Conservation (phyloP, 2,113 vertebrate species). For the Salvelinus namaycush region DNA sequence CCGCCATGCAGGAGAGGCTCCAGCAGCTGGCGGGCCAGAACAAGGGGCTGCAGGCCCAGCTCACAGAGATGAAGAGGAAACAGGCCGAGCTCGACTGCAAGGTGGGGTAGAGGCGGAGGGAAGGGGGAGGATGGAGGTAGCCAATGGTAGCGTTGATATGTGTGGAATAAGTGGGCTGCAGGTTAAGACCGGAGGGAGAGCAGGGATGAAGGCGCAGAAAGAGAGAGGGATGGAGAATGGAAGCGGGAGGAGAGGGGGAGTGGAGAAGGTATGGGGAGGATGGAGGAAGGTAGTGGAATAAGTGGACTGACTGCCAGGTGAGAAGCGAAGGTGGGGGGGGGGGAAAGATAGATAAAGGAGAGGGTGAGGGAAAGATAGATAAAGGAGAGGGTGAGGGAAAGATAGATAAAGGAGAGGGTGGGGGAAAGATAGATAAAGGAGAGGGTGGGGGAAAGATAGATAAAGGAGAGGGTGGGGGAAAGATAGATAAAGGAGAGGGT, state of each 20-base stretch:
- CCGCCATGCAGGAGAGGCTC: slow-evolving; percentile 82
- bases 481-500: not conserved
- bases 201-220: not conserved
- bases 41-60: slow-evolving; percentile 85
- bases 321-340: not conserved
- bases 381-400: not conserved
- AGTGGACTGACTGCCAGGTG: not conserved
- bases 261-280: not conserved
- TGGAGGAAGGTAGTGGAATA: not conserved
- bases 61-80: slow-evolving; percentile 90
- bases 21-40: slow-evolving; percentile 84
- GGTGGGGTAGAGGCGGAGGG: slow-evolving; percentile 39
- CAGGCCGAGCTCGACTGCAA: slow-evolving; percentile 84
- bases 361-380: not conserved
- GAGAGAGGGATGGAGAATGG: not conserved
- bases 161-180: too few species aligned
- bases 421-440: too few species aligned
- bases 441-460: not conserved
- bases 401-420: not conserved
- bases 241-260: not conserved
- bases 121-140: too few species aligned
- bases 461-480: not conserved
- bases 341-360: too few species aligned
- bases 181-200: not conserved
- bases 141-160: too few species aligned